phyloP scores from a whole-genome alignment of 1,140 invertebrate species.

The Rhopalosiphum padi region DNA sequence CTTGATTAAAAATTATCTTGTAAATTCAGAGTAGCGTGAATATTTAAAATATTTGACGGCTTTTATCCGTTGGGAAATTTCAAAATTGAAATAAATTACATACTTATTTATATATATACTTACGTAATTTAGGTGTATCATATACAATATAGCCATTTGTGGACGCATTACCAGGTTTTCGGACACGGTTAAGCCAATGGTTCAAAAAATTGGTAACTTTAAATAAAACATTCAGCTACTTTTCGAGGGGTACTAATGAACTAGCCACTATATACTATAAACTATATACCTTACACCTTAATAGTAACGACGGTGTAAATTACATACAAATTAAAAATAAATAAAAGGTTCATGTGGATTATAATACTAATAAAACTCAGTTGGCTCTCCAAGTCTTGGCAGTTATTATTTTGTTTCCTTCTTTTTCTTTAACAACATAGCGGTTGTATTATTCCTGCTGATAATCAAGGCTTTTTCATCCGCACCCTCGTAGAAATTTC shows the following conservation, averaged over 20 bases:
- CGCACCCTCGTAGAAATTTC: constrained; percentile 1
- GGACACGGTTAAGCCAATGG: background rate
- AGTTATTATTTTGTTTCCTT: constrained; percentile 16
- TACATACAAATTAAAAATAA: background rate
- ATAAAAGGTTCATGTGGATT: background rate
- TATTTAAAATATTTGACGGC: background rate
- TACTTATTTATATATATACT: background rate
- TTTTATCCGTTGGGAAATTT: constrained; percentile 39
- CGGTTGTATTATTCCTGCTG: constrained; percentile 18
- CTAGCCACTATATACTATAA: too few species aligned
- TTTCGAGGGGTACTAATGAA: background rate
- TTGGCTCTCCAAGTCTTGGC: background rate
- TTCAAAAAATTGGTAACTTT: background rate
- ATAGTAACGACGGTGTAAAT: background rate
- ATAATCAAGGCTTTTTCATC: background rate
- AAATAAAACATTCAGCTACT: background rate
- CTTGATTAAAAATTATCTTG: constrained; percentile 12
- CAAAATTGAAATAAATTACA: background rate
- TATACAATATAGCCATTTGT: background rate
- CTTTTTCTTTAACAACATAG: background rate
- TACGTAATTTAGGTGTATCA: background rate
- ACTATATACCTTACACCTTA: background rate
- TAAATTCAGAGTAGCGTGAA: background rate
- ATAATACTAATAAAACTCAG: background rate
- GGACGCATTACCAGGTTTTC: background rate